Percentiles rank a stretch among this genome's conserved stretches.
These are phyloP conservation scores for Apostichopus japonicus DNA, from an alignment of 35 echinoderm and acorn worm species.

Conservation along the genomic window DNA sequence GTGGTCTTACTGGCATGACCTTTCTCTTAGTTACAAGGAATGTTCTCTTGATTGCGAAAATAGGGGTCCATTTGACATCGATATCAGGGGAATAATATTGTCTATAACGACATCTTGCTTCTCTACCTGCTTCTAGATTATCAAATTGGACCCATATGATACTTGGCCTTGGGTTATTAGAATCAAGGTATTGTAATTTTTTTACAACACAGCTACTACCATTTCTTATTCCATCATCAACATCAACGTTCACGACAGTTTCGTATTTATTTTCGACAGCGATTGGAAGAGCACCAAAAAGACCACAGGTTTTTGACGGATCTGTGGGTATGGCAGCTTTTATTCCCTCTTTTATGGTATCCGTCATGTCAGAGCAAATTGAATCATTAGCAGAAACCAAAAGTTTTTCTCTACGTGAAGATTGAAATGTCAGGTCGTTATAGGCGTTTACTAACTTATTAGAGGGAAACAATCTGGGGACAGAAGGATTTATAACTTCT, in stretches of 20 bases:
- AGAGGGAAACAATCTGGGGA: not conserved
- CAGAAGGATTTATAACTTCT: not conserved
- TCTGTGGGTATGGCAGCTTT: not conserved
- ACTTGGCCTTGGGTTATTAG: not conserved
- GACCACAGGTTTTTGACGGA: conserved; percentile 10
- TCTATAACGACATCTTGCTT: not conserved
- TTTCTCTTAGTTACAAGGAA: not conserved
- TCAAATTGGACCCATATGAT: conserved; percentile 57
- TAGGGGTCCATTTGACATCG: conserved; percentile 32
- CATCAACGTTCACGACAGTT: conserved; percentile 27
- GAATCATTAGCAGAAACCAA: not conserved
- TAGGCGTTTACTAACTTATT: conserved; percentile 33
- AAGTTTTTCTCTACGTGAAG: not conserved
- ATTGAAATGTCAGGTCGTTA: conserved; percentile 12
- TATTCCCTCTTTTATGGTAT: not conserved
- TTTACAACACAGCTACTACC: conserved; percentile 41
- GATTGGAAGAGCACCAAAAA: not conserved
- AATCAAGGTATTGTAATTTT: not conserved
- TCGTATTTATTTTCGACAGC: conserved; percentile 30
- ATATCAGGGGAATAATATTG: not conserved
- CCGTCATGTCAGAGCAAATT: not conserved
- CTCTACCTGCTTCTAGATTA: not conserved
- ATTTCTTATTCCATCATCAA: conserved; percentile 63
- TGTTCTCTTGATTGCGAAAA: conserved; percentile 40
- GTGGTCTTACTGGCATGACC: not conserved